Conservation (phyloP, 2,888 invertebrate genomes). For the Drosophila gaucha region DNA sequence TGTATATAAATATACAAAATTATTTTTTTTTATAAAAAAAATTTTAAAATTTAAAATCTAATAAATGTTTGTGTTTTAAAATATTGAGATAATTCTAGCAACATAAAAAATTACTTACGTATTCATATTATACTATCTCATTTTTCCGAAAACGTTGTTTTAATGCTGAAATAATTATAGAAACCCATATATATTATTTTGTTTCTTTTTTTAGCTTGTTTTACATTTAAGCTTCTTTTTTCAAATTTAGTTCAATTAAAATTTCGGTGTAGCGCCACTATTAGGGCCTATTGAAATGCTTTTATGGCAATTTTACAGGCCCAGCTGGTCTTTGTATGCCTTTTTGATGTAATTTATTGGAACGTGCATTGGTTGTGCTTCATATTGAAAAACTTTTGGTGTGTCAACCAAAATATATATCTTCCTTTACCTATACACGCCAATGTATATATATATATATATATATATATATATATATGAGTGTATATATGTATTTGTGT, state of each 20-base stretch:
- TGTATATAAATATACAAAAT: neutral
- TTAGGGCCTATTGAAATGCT: neutral
- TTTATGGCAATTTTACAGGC: conserved; percentile 18
- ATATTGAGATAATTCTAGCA: too few relatives aligned
- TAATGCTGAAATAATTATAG: too few relatives aligned
- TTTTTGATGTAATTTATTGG: conserved; percentile 66
- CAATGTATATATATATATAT: conserved; percentile 14
- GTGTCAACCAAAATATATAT: conserved; percentile 42
- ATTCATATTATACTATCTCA: too few relatives aligned
- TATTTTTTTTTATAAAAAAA: too few relatives aligned
- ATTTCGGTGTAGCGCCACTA: neutral
- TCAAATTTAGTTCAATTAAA: neutral
- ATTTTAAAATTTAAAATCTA: too few relatives aligned
- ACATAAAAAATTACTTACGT: too few relatives aligned
- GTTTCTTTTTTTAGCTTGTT: too few relatives aligned
- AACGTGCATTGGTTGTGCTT: conserved; percentile 59
- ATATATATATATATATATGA: neutral
- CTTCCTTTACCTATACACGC: neutral
- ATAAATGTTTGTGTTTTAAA: too few relatives aligned
- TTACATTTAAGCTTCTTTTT: neutral
- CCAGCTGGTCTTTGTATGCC: conserved; percentile 20
- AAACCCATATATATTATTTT: neutral
- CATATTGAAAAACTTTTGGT: conserved; percentile 39
- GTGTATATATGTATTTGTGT: conserved; percentile 15
- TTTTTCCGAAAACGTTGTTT: too few relatives aligned